Evolutionary conservation across 2,797 vertebrate species (phyloP).

Genomic region (Mycteria americana): DNA sequence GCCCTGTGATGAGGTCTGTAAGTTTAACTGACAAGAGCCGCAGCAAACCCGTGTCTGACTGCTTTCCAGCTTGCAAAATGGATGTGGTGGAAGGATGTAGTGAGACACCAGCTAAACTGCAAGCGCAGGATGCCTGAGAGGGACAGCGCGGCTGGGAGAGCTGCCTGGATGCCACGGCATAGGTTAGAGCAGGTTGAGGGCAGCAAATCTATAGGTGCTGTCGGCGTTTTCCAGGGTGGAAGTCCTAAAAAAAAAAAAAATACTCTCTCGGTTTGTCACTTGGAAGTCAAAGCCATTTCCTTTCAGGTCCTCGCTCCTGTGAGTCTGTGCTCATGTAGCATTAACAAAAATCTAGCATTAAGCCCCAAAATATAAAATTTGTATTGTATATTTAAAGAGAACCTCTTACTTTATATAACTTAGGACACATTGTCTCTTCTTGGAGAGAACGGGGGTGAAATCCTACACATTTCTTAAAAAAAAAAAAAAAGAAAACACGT

Average conservation of each 20-base stretch:
- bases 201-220: neutral
- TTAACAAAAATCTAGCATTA: slow-evolving; percentile 14
- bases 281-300: slow-evolving; percentile 7
- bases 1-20: neutral
- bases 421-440: slow-evolving; percentile 55
- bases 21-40: neutral
- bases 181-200: neutral
- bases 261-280: neutral
- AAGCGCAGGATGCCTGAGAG: neutral
- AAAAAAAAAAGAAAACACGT: neutral
- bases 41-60: neutral
- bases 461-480: slow-evolving; percentile 33
- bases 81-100: neutral
- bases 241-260: neutral
- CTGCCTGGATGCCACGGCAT: neutral
- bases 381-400: slow-evolving; percentile 33
- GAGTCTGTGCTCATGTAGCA: neutral
- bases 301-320: neutral
- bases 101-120: neutral
- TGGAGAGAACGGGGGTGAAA: slow-evolving; percentile 23
- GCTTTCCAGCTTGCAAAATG: slow-evolving; percentile 11
- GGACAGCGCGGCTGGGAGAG: neutral
- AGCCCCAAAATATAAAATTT: neutral
- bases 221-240: neutral
- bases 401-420: slow-evolving; percentile 60